Conservation (phyloP, 2,113 vertebrate species). For the Silurus meridionalis region DNA sequence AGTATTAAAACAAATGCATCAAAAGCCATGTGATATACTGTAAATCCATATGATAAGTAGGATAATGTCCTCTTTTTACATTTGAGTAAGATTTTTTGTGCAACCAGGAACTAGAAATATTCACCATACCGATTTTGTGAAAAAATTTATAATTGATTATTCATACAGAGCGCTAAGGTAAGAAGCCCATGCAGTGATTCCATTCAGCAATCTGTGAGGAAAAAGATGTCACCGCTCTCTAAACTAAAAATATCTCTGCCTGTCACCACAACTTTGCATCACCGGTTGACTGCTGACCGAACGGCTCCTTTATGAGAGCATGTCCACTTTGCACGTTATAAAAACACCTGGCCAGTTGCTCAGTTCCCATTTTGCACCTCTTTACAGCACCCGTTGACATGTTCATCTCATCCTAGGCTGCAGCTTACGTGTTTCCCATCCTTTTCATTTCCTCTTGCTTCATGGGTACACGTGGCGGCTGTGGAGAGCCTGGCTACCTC, state of each 20-base stretch:
- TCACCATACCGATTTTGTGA: not conserved
- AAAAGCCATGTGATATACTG: not conserved
- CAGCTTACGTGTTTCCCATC: conserved; percentile 37
- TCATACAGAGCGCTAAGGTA: not conserved
- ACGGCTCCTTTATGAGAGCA: conserved; percentile 2
- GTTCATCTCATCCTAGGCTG: conserved; percentile 21
- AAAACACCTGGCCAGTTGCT: conserved; percentile 33
- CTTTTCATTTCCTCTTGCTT: conserved; percentile 44
- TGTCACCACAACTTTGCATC: conserved; percentile 5
- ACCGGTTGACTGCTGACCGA: conserved; percentile 7
- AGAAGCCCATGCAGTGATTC: not conserved
- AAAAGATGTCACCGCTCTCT: conserved; percentile 7
- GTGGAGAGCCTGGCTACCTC: conserved; percentile 35
- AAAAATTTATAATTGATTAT: not conserved
- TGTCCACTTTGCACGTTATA: not conserved
- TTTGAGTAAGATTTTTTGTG: not conserved
- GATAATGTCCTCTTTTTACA: not conserved
- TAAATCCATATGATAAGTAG: not conserved
- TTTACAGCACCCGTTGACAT: conserved; percentile 1
- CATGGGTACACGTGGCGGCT: conserved; percentile 15
- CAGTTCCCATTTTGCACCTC: conserved; percentile 18
- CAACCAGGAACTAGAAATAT: not conserved
- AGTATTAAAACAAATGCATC: not conserved
- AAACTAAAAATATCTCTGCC: conserved; percentile 33
- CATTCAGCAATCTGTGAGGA: not conserved